Base-by-base conservation (phyloP, 2,113 vertebrate genomes). In the Lethenteron camtschaticum region DNA sequence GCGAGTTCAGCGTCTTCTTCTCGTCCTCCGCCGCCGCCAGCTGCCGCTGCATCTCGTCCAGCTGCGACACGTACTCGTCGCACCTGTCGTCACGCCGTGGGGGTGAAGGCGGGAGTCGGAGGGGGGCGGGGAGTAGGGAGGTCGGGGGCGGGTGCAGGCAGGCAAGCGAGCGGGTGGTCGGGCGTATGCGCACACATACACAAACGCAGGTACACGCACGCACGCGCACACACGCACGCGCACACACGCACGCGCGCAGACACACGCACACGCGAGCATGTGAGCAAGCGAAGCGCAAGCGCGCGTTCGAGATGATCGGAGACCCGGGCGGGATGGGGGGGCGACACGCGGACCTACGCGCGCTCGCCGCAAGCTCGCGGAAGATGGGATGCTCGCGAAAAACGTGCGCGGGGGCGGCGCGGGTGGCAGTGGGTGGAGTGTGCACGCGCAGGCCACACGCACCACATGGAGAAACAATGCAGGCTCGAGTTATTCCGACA, bases 31-130 rank as follows among this genome's bases (percentile, higher is more conserved):
- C 77, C 9, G 74, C 70, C 2, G 74, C 75, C 57, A 78, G 70
- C 69, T 77, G 76, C 20, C 74, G 70, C 68, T 78, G 77, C 75
- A 78, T 77, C 55, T 77, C 75, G 3, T 75, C 76, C 20, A 78
- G 73, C 73, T 78, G 77, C 24, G 70, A 71, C 14, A 78, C 73
- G 56, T 78, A 78, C 69, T 78, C 73, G 16, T 77, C 77, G 60
- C 77, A 78, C 70, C 77, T 75, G 58, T 14, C 16, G 55, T 13
- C 16, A n/a, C 16, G 69, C 69, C 16, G 55, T n/a, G 69, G 69
- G n/a, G 63, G 13, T 63, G 59, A 63, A 18, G 59, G 59, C 13
- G 59, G 59, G 59, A 63, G 59, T 63, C 13, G 59, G 59, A 18
- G 59, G 59, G 59, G 59, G 59, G 59, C 4, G 16, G 59, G 59